A percentile compares a stretch with the other conserved stretches of the same genome.
Evolutionary conservation across 1,140 invertebrate species (phyloP).

Genomic region (Drosophila auraria): DNA sequence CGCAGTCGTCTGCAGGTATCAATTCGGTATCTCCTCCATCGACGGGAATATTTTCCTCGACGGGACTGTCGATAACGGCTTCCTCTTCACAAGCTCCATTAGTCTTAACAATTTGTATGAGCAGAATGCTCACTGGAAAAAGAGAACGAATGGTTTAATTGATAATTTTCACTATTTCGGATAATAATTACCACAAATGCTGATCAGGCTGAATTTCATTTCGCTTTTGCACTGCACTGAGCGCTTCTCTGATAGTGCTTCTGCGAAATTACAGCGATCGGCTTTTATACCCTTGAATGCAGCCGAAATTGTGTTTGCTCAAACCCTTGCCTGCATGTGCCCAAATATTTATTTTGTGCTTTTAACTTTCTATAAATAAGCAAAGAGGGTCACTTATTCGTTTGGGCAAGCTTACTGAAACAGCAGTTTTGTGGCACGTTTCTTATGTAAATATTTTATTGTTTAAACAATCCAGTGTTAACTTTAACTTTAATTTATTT

Average conservation of each 20-base stretch:
- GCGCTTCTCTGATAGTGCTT: neutral
- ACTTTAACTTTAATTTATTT: neutral
- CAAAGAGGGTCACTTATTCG: constrained; percentile 16
- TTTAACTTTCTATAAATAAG: constrained; percentile 19
- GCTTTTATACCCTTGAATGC: constrained; percentile 9
- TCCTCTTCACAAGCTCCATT: neutral
- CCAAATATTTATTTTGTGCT: constrained; percentile 11
- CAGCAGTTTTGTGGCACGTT: constrained; percentile 24
- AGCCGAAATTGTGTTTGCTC: constrained; percentile 5
- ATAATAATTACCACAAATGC: constrained; percentile 10
- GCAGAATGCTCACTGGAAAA: constrained; percentile 16
- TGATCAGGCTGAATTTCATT: constrained; percentile 20
- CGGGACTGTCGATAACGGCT: neutral
- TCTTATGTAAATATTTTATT: constrained; percentile 6
- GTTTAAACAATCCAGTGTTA: neutral
- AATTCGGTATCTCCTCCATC: neutral
- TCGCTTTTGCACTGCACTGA: neutral
- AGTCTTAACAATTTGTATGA: constrained; percentile 2
- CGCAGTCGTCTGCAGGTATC: neutral
- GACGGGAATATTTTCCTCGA: neutral
- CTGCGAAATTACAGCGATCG: too few species aligned
- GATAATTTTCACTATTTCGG: neutral
- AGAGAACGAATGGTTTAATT: neutral
- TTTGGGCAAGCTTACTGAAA: constrained; percentile 27
- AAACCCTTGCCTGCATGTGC: constrained; percentile 15